Conservation (phyloP, 2,113 vertebrate genomes). For the Bombycilla garrulus region DNA sequence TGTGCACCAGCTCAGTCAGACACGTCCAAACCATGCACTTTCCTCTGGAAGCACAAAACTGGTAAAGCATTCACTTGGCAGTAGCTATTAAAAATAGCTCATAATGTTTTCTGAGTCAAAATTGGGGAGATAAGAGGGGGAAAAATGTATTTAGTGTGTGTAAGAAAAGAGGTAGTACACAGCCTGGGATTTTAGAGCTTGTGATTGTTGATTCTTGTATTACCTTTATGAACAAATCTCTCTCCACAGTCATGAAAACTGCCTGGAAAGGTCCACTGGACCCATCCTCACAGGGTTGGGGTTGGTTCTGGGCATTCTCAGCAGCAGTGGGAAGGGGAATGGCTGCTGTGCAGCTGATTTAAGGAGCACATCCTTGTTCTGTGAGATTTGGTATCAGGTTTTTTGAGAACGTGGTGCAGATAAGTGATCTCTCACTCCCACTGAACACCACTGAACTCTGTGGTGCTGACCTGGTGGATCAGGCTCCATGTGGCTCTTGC, state of each 20-base stretch:
- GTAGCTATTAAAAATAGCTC: background rate
- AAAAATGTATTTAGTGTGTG: background rate
- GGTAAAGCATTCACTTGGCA: background rate
- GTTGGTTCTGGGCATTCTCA: background rate
- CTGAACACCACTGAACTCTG: background rate
- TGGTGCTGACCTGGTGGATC: background rate
- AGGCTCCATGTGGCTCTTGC: background rate
- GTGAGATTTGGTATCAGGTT: background rate
- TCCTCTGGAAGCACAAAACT: background rate
- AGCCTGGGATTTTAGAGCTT: background rate
- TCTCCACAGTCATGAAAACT: background rate
- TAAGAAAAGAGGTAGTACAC: background rate
- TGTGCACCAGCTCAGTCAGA: background rate
- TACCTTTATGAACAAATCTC: background rate
- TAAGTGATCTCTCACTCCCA: background rate
- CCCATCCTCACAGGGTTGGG: background rate
- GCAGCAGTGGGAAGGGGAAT: background rate
- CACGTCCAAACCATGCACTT: accelerated
- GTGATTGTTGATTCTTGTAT: background rate
- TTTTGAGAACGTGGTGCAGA: background rate
- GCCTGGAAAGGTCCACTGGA: background rate
- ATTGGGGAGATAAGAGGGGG: background rate
- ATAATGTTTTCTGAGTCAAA: background rate
- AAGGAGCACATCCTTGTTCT: background rate
- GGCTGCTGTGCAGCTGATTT: background rate